Conservation (phyloP, 1,140 invertebrate species). For the Drosophila subobscura region DNA sequence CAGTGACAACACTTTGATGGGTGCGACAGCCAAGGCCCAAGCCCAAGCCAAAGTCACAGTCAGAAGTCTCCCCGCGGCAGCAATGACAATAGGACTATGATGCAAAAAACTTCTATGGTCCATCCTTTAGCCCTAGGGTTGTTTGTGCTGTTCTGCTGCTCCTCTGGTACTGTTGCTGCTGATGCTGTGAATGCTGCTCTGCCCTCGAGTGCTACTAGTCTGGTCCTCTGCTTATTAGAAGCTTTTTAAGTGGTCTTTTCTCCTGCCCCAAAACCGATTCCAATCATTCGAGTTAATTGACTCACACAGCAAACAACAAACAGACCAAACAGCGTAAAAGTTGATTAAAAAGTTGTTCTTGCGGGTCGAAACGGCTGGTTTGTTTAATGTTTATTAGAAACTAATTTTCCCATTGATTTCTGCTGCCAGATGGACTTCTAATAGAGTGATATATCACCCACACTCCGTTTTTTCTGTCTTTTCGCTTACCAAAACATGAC, state of each 20-base stretch:
- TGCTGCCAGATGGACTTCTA: constrained; percentile 24
- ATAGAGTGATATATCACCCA: constrained; percentile 50
- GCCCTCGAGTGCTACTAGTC: constrained; percentile 25
- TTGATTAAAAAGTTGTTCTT: constrained; percentile 65
- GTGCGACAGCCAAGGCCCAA: constrained; percentile 30
- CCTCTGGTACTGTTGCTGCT: constrained; percentile 26
- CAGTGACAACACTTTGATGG: constrained; percentile 83
- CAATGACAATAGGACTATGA: constrained; percentile 61
- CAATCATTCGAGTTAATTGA: constrained; percentile 68
- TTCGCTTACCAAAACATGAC: constrained; percentile 36
- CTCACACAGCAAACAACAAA: constrained; percentile 2
- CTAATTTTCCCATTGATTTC: background rate
- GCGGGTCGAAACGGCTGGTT: background rate
- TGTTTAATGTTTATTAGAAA: constrained; percentile 1
- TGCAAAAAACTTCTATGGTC: constrained; percentile 53
- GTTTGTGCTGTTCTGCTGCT: constrained; percentile 28
- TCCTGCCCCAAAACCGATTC: constrained; percentile 34
- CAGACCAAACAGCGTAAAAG: constrained; percentile 37
- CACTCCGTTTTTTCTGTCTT: constrained; percentile 20
- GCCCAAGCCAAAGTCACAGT: constrained; percentile 37
- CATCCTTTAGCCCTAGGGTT: constrained; percentile 25
- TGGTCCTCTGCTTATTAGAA: constrained; percentile 45
- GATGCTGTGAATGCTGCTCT: constrained; percentile 21
- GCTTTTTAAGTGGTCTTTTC: constrained; percentile 58
- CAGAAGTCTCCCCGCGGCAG: constrained; percentile 41